Base-by-base conservation (phyloP, 2,113 vertebrate genomes). In the Saiga tatarica region DNA sequence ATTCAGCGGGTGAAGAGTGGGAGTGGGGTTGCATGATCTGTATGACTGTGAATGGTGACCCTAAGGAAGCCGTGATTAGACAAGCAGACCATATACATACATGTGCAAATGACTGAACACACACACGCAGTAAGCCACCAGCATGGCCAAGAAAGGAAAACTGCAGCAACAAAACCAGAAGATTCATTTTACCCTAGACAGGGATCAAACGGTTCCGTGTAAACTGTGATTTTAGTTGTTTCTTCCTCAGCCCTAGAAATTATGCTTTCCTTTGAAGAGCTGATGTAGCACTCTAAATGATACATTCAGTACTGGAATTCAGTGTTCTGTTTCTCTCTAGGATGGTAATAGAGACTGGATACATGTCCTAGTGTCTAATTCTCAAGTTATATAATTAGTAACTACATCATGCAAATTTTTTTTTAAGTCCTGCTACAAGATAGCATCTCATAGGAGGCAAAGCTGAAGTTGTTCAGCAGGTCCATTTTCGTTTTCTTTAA, bases 311-410 rank as follows among this genome's bases (percentile, higher is more conserved):
- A 55, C 84, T 96, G 67, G 83, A 96, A 97, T 89, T 95, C 33
- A 47, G 42, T 64, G 93, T 89, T 97, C 91, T 93, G 55, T 88
- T 95, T 97, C 98, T 97, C 97, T 79, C 82, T 36, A 91, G 84
- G 83, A 45, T 96, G 90, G 90, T 93, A 97, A 88, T 42, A 96
- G 97, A 94, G 76, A 97, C 71, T 93, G 55, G 84, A 82, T 96
- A 71, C 53, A n/a, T 28, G 26, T 82, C 81, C 71, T 86, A 45
- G 47, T 28, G 60, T 95, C 86, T 94, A 57, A 67, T 76, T 89
- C 93, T 97, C 76, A 53, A 94, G 53, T 95, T 94, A 96, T 10
- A 76, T 96, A 96, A 97, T 97, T 96, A 98, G 86, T 90, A 95
- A 97, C 67, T 71, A 33, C 64, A 95, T 67, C 23, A 39, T 19